Evolutionary conservation across 2,797 vertebrate species (phyloP).

Genomic region (Brachyrhaphis roseni): DNA sequence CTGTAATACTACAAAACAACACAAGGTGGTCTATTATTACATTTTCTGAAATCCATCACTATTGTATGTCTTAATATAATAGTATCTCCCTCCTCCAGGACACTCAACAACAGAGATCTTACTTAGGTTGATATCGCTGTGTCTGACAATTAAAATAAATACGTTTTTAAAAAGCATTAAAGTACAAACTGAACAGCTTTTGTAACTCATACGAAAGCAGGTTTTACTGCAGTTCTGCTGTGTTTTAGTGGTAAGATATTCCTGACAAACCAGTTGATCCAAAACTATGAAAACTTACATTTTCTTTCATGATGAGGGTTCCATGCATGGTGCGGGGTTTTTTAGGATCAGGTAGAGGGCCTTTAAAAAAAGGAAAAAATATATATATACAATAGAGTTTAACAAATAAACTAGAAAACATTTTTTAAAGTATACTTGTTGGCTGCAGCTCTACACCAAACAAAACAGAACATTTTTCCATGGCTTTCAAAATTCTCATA

Average conservation of each 20-base stretch:
- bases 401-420: not conserved
- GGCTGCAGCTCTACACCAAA: not conserved
- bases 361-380: constrained; percentile 64
- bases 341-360: constrained; percentile 88
- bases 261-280: not conserved
- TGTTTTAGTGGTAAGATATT: not conserved
- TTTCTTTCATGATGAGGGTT: constrained; percentile 96
- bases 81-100: not conserved
- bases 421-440: not conserved
- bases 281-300: constrained; percentile 78
- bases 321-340: constrained; percentile 94
- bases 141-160: not conserved
- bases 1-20: not conserved
- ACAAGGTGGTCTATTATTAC: not conserved
- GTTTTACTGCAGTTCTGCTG: not conserved
- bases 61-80: no score
- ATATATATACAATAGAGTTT: not conserved
- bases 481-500: not conserved
- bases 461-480: not conserved
- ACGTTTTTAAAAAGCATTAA: not conserved
- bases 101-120: not conserved
- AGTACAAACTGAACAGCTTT: not conserved
- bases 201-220: not conserved
- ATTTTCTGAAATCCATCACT: no score
- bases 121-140: not conserved